phyloP scores from a whole-genome alignment of 2,888 invertebrate genomes.

The Drosophila macrothrix region DNA sequence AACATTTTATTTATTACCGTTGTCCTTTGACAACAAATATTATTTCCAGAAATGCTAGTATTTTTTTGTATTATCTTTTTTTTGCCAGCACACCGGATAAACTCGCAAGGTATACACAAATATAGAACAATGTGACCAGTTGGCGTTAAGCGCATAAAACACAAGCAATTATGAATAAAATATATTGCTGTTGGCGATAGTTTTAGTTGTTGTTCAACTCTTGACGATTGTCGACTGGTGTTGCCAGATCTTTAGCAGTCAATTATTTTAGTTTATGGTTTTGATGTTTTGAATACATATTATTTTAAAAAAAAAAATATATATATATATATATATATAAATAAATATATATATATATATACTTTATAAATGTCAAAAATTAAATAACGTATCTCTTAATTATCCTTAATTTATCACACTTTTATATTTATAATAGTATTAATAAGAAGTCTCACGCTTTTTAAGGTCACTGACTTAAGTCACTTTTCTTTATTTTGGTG shows the following conservation, averaged over 20 bases:
- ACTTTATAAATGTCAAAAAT: background rate
- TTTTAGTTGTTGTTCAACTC: background rate
- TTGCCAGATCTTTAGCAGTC: background rate
- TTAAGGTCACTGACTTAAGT: background rate
- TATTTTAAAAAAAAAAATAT: background rate
- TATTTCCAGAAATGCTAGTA: conserved; percentile 37
- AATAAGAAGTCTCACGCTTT: background rate
- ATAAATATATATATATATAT: background rate
- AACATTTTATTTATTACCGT: background rate
- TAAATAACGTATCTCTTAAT: background rate
- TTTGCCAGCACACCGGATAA: conserved; percentile 39
- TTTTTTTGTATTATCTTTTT: conserved; percentile 7
- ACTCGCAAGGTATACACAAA: conserved; percentile 52
- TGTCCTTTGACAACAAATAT: conserved; percentile 18
- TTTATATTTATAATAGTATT: background rate
- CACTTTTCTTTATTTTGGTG: background rate
- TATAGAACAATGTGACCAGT: conserved; percentile 35
- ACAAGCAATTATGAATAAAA: background rate
- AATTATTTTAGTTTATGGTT: background rate
- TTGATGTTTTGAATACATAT: background rate
- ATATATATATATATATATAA: background rate
- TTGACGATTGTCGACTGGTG: background rate
- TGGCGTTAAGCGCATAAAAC: background rate
- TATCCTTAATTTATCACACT: background rate
- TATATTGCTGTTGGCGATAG: background rate